These are phyloP conservation scores for Matsumurasca onukii DNA, from an alignment of 1,140 invertebrate species.

Conservation along the genomic window DNA sequence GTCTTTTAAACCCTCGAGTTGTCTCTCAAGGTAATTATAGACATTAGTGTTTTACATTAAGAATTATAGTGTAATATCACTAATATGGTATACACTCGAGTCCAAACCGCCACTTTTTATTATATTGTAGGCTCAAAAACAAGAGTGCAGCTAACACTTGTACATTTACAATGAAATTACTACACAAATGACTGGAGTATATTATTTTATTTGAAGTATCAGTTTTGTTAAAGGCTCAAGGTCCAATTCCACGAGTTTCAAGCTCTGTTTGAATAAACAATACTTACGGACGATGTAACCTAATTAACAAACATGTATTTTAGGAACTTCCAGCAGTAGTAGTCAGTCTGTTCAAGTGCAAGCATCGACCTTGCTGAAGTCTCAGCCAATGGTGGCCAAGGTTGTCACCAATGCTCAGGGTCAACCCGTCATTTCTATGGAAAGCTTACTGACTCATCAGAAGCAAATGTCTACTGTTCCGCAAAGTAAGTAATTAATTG, in stretches of 20 bases:
- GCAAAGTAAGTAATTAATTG: slow-evolving; percentile 45
- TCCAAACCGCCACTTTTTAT: background rate
- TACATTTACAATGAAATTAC: background rate
- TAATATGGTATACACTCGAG: no score
- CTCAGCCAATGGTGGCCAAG: slow-evolving; percentile 54
- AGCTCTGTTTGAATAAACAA: no score
- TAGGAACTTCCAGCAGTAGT: no score
- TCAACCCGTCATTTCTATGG: slow-evolving; percentile 63
- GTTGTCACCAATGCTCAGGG: slow-evolving; percentile 59
- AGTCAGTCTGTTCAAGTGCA: slow-evolving; percentile 12
- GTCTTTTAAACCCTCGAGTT: slow-evolving; percentile 35
- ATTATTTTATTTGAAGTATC: background rate
- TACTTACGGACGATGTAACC: no score
- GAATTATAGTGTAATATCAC: no score
- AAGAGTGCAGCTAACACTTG: background rate
- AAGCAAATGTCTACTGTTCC: slow-evolving; percentile 47
- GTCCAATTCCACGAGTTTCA: background rate
- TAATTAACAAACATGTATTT: no score
- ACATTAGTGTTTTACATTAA: no score
- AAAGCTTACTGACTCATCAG: slow-evolving; percentile 60
- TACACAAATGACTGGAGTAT: background rate
- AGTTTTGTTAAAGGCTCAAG: background rate
- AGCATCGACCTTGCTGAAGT: slow-evolving; percentile 11
- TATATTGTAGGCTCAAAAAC: background rate
- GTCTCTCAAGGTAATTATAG: slow-evolving; percentile 33